Conservation (phyloP, 2,888 invertebrate genomes). For the Craniophora ligustri region DNA sequence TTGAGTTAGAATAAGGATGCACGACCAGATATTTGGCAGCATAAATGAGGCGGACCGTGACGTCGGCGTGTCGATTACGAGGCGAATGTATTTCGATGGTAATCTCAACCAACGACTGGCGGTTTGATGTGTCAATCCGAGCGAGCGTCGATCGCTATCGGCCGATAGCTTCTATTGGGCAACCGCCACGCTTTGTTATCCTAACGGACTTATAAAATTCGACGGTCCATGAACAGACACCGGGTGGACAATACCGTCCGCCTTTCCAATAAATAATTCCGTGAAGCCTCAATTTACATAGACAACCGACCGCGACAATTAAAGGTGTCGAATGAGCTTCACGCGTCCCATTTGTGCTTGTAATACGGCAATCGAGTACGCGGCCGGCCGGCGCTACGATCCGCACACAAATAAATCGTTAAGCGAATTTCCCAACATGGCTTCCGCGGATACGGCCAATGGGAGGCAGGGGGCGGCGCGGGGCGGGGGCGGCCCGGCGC, state of each 20-base stretch:
- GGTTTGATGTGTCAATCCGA: conserved; percentile 87
- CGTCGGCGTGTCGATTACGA: conserved; percentile 81
- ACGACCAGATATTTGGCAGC: conserved; percentile 70
- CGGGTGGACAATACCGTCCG: conserved; percentile 64
- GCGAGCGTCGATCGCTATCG: conserved; percentile 79
- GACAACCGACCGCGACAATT: conserved; percentile 54
- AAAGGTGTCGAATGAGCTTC: conserved; percentile 65
- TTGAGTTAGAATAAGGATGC: conserved; percentile 46
- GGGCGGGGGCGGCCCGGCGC: conserved; percentile 61
- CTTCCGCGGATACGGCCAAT: conserved; percentile 75
- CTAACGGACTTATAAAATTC: conserved; percentile 82
- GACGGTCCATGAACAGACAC: conserved; percentile 71
- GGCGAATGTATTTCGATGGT: conserved; percentile 80
- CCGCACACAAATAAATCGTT: conserved; percentile 82
- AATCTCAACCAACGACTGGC: conserved; percentile 77
- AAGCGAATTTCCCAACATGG: conserved; percentile 84
- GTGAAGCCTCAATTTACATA: conserved; percentile 57
- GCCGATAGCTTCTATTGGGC: conserved; percentile 83
- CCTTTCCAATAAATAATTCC: conserved; percentile 64
- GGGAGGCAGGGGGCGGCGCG: conserved; percentile 66
- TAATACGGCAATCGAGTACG: conserved; percentile 67
- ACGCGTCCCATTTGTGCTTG: conserved; percentile 64
- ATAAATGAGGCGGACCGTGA: conserved; percentile 74
- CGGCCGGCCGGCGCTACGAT: conserved; percentile 66
- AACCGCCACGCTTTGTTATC: conserved; percentile 85